Evolutionary conservation across 2,797 vertebrate species (phyloP).

Genomic region (Ceyx erithaca): DNA sequence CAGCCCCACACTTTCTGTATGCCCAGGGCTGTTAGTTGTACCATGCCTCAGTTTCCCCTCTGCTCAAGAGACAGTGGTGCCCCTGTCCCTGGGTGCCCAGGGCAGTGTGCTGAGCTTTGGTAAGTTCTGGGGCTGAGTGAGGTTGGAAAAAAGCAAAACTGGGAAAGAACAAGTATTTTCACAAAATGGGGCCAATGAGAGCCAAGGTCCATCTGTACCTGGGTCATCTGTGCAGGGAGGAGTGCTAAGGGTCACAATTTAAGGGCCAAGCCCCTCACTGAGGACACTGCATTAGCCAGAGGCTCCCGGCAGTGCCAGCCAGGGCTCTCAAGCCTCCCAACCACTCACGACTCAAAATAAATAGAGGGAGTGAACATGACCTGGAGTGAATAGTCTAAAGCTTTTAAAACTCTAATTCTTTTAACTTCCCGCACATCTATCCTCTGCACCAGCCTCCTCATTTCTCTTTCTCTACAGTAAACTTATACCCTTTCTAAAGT

Average conservation of each 20-base stretch:
- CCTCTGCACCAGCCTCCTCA: conserved; percentile 58
- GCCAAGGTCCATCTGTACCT: not conserved
- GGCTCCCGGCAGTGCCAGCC: not conserved
- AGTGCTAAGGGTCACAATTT: rapidly evolving
- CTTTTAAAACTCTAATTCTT: conserved; percentile 64
- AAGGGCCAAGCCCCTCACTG: rapidly evolving
- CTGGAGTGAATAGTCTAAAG: conserved; percentile 5
- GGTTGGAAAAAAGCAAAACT: not conserved
- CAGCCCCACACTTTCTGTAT: rapidly evolving
- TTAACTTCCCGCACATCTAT: conserved; percentile 56
- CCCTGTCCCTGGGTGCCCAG: too few species aligned
- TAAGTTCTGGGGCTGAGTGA: not conserved
- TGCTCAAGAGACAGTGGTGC: rapidly evolving
- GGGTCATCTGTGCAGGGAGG: rapidly evolving
- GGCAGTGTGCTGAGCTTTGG: rapidly evolving
- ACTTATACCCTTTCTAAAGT: conserved; percentile 58
- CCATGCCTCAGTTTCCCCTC: conserved; percentile 2
- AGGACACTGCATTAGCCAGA: rapidly evolving
- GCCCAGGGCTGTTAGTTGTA: rapidly evolving
- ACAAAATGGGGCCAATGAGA: rapidly evolving
- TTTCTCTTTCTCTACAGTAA: conserved; percentile 66
- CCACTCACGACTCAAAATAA: conserved; percentile 48
- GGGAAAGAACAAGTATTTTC: rapidly evolving
- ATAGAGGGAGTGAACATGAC: conserved; percentile 38
- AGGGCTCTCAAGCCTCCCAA: not conserved